These are phyloP conservation scores for Acipenser oxyrinchus DNA, from an alignment of 2,797 vertebrate genomes.

Conservation along the genomic window DNA sequence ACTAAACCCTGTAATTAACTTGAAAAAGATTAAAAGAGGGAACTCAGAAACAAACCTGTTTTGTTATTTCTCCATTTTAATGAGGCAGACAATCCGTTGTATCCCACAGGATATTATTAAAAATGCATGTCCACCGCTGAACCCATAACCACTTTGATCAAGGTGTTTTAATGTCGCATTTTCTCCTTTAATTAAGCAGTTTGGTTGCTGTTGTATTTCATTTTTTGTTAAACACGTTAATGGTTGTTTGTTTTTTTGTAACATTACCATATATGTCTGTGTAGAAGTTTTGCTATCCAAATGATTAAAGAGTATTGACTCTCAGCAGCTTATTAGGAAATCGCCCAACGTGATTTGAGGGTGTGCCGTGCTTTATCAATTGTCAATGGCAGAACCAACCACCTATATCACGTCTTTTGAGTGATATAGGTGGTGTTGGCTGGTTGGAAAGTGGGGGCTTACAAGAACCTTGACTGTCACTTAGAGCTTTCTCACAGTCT, in stretches of 20 bases:
- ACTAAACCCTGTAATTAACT: conserved; percentile 3
- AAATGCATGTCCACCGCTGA: neutral
- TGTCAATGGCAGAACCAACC: neutral
- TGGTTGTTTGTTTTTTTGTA: conserved; percentile 5
- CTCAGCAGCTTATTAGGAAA: neutral
- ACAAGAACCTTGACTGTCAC: neutral
- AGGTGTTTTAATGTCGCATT: too few relatives aligned
- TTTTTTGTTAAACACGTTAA: conserved; percentile 3
- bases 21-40: neutral
- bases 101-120: neutral
- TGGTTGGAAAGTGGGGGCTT: neutral
- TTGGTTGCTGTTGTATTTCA: neutral
- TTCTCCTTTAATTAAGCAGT: neutral
- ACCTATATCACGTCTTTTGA: too few relatives aligned
- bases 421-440: neutral
- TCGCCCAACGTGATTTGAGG: neutral
- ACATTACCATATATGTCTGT: conserved; percentile 17
- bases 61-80: neutral
- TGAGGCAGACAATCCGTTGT: conserved; percentile 2
- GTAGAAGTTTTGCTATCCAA: neutral
- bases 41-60: neutral
- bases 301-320: conserved; percentile 7
- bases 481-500: neutral
- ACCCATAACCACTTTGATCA: conserved; percentile 1
- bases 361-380: neutral